phyloP scores from a whole-genome alignment of 2,797 vertebrate genomes.

The Chelon auratus region DNA sequence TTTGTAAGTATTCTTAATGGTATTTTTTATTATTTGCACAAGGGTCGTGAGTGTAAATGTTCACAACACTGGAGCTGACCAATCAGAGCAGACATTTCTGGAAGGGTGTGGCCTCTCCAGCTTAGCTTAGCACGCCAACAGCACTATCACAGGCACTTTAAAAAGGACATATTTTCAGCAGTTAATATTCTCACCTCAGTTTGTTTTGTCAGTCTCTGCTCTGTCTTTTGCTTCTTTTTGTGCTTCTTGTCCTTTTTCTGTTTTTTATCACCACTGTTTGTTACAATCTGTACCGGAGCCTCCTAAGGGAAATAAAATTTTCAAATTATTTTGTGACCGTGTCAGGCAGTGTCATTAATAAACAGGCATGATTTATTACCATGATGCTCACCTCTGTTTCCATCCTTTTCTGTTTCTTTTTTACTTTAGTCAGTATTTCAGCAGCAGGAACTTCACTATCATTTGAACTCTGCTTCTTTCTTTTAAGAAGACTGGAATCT shows the following conservation, averaged over 20 bases:
- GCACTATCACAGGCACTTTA: background rate
- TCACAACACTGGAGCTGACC: too few species aligned
- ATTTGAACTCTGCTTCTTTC: slow-evolving; percentile 45
- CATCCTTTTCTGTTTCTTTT: slow-evolving; percentile 68
- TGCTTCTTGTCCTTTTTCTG: slow-evolving; percentile 60
- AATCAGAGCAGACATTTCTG: too few species aligned
- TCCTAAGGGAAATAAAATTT: slow-evolving; percentile 48
- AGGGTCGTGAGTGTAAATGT: too few species aligned
- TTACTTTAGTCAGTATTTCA: slow-evolving; percentile 36
- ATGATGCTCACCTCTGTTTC: slow-evolving; percentile 55
- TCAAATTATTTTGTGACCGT: background rate
- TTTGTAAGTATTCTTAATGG: too few species aligned
- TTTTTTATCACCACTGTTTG: slow-evolving; percentile 21
- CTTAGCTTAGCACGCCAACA: background rate
- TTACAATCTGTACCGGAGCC: slow-evolving; percentile 21
- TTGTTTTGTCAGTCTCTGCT: slow-evolving; percentile 11
- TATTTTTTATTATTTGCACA: too few species aligned
- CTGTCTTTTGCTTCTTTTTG: slow-evolving; percentile 53
- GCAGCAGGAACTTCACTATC: slow-evolving; percentile 6
- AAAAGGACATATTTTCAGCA: background rate
- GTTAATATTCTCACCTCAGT: slow-evolving; percentile 51
- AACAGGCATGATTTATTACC: background rate
- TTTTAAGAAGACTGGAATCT: slow-evolving; percentile 38
- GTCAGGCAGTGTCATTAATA: background rate
- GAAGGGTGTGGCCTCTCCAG: too few species aligned